A percentile compares a stretch with the other conserved stretches of the same genome.
phyloP scores from a whole-genome alignment of 2,113 vertebrate genomes.

The Thryonomys swinderianus region DNA sequence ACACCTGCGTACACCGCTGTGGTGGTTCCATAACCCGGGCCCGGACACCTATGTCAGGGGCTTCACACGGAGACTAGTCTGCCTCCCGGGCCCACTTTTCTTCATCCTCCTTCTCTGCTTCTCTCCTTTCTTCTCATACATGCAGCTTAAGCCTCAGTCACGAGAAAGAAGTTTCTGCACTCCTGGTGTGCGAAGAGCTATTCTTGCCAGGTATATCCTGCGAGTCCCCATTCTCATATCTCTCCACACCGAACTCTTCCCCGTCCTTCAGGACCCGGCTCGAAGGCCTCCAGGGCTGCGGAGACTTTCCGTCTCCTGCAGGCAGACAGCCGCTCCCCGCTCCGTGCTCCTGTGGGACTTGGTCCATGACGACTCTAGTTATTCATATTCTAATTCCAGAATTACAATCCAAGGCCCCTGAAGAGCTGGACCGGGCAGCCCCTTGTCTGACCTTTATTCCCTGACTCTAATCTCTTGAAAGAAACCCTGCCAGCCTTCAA shows the following conservation, averaged over 20 bases:
- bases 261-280: background rate
- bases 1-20: background rate
- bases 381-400: background rate
- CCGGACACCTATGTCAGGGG: too few species aligned
- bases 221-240: too few species aligned
- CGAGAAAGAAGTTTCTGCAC: background rate
- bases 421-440: too few species aligned
- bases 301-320: background rate
- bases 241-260: background rate
- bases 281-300: background rate
- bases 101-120: too few species aligned
- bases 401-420: background rate
- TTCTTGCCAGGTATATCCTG: background rate
- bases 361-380: too few species aligned
- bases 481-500: background rate
- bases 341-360: too few species aligned
- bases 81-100: background rate
- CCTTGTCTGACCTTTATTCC: background rate
- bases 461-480: background rate
- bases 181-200: accelerated
- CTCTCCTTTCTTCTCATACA: background rate
- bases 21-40: background rate
- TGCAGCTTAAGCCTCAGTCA: background rate
- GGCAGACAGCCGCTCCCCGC: background rate
- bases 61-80: background rate